These are phyloP conservation scores for Drosophila mauritiana DNA, from an alignment of 1,140 invertebrate species.

Conservation along the genomic window DNA sequence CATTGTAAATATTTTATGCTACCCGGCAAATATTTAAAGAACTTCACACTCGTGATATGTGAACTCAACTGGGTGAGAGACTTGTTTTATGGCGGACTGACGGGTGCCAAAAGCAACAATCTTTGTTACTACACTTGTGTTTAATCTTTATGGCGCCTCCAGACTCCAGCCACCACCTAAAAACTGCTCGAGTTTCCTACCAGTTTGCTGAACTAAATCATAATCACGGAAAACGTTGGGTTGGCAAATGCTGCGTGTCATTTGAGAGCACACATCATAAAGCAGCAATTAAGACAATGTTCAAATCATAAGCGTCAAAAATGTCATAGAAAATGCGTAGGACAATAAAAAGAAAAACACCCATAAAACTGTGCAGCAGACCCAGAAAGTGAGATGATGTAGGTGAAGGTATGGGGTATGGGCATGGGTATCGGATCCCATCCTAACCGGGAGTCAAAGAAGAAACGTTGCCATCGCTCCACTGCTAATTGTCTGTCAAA, in stretches of 20 bases:
- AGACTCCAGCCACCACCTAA: neutral
- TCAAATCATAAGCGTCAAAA: slow-evolving; percentile 80
- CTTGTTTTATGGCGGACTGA: slow-evolving; percentile 45
- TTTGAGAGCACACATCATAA: slow-evolving; percentile 80
- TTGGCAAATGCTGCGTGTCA: slow-evolving; percentile 74
- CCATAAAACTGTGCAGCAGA: slow-evolving; percentile 62
- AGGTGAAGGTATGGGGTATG: neutral
- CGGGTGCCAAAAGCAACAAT: slow-evolving; percentile 61
- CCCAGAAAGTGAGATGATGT: slow-evolving; percentile 9
- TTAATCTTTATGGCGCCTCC: slow-evolving; percentile 78
- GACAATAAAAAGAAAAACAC: slow-evolving; percentile 77
- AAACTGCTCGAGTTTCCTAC: neutral
- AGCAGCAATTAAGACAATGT: slow-evolving; percentile 82
- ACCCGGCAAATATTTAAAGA: slow-evolving; percentile 78
- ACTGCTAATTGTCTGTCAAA: slow-evolving; percentile 81
- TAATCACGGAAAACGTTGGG: slow-evolving; percentile 66
- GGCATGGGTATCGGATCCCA: neutral
- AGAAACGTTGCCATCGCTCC: slow-evolving; percentile 62
- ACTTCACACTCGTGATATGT: slow-evolving; percentile 74
- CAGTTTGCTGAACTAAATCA: slow-evolving; percentile 72
- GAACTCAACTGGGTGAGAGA: slow-evolving; percentile 45
- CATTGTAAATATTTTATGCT: slow-evolving; percentile 75
- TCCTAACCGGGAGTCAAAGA: slow-evolving; percentile 23
- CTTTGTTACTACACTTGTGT: slow-evolving; percentile 58
- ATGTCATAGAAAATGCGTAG: slow-evolving; percentile 75